These are phyloP conservation scores for Xylophagus ater DNA, from an alignment of 2,888 invertebrate genomes.

Conservation along the genomic window DNA sequence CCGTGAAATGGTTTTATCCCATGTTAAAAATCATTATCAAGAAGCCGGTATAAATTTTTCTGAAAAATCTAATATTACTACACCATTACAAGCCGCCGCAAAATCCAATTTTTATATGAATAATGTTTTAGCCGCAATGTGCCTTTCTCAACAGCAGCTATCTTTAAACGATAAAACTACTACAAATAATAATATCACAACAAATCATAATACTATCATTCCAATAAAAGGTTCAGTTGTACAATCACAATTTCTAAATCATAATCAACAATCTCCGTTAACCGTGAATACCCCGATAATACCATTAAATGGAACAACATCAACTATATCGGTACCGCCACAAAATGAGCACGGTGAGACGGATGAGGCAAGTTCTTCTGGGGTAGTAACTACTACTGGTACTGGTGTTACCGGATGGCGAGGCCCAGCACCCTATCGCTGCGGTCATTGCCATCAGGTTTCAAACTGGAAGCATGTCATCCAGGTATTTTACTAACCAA, in stretches of 20 bases:
- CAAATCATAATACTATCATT: neutral
- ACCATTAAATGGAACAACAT: too few species aligned
- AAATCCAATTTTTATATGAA: constrained; percentile 31
- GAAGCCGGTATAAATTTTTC: constrained; percentile 19
- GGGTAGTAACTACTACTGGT: constrained; percentile 18
- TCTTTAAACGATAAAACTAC: too few species aligned
- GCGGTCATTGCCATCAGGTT: constrained; percentile 70
- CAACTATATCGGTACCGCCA: constrained; percentile 20
- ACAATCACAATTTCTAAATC: neutral
- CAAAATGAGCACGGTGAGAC: constrained; percentile 39
- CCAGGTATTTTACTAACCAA: constrained; percentile 58
- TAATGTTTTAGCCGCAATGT: constrained; percentile 37
- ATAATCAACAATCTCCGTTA: too few species aligned
- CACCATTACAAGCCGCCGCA: constrained; percentile 31
- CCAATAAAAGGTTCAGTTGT: neutral
- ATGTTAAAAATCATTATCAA: constrained; percentile 54
- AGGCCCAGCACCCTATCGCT: constrained; percentile 52
- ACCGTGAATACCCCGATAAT: too few species aligned
- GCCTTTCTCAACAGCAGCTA: constrained; percentile 29
- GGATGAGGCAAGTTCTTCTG: constrained; percentile 43
- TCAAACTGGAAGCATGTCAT: constrained; percentile 80
- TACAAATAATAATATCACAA: too few species aligned
- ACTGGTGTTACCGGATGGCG: constrained; percentile 36
- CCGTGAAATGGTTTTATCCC: constrained; percentile 51
- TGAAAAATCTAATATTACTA: constrained; percentile 9